Conservation (phyloP, 1,140 invertebrate genomes). For the Drosophila bifasciata region DNA sequence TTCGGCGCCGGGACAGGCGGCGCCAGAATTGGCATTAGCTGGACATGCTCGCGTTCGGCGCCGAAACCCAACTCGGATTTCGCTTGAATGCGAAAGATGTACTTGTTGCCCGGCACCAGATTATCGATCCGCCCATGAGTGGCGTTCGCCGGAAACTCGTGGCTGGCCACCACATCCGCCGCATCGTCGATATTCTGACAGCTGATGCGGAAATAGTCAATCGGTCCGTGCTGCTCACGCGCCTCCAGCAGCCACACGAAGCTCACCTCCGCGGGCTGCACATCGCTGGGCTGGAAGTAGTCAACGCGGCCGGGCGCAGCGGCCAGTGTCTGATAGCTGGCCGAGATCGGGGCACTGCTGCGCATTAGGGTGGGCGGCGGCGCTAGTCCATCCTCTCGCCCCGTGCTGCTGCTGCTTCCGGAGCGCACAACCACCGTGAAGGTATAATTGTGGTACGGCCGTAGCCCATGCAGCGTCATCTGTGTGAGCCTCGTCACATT, state of each 20-base stretch:
- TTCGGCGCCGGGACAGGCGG: slow-evolving; percentile 90
- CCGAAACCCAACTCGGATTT: slow-evolving; percentile 94
- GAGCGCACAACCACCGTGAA: slow-evolving; percentile 92
- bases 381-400: not conserved
- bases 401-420: slow-evolving; percentile 87
- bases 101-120: slow-evolving; percentile 91
- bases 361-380: slow-evolving; percentile 86
- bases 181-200: slow-evolving; percentile 89
- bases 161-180: slow-evolving; percentile 84
- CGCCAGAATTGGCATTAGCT: slow-evolving; percentile 93
- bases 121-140: slow-evolving; percentile 88
- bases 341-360: slow-evolving; percentile 90
- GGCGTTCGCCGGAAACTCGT: slow-evolving; percentile 89
- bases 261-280: slow-evolving; percentile 91
- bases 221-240: slow-evolving; percentile 92
- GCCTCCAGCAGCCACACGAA: slow-evolving; percentile 92
- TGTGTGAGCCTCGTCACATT: slow-evolving; percentile 89
- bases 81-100: slow-evolving; percentile 93
- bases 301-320: slow-evolving; percentile 91
- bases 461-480: slow-evolving; percentile 89
- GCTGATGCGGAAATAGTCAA: slow-evolving; percentile 91
- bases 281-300: slow-evolving; percentile 90
- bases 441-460: slow-evolving; percentile 94
- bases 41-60: slow-evolving; percentile 88
- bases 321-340: slow-evolving; percentile 91